Evolutionary conservation across 2,113 vertebrate species (phyloP), one percentile per base, ranked within the genome.

Genomic region (Sorex araneus): DNA sequence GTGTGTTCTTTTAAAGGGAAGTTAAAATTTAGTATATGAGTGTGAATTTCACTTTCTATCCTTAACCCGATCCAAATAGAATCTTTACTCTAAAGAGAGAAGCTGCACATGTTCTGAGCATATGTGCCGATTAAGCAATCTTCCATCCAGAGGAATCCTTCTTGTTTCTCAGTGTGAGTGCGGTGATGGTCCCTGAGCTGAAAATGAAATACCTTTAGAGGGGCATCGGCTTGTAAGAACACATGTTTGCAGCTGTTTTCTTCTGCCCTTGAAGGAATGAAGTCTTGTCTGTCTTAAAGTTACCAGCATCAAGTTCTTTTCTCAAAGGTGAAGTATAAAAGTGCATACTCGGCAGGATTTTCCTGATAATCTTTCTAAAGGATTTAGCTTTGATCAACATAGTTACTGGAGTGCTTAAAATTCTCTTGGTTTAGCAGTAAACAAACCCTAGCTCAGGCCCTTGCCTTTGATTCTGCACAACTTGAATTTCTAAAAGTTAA

Each of bases 351-450:
- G 82, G 89, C 93, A 94, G 96, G 97, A 97, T 97, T 98, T 97
- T 95, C 91, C 96, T 94, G 97, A 95, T 98, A 98, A 98, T 99
- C 98, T 98, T 98, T 97, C 97, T 97, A 97, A 96, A 97, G 97
- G 98, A 98, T 98, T 98, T 98, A 97, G 95, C 97, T 98, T 96
- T 97, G 96, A 97, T 97, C 96, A 80, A 81, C 73, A 50, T 95
- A 95, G 96, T 94, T 95, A 73, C 87, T 97, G 88, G 87, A 97
- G 92, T 94, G 90, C 94, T 97, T 96, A 4, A 73, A 95, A 97
- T 97, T 97, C 87, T 97, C 95, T 80, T 54, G 94, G 89, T 94
- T 97, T 96, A 83, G 91, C 96, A 94, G 85, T 93, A 94, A 95
- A 97, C 95, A 97, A 96, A 93, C 89, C 45, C 30, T 0, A n/a